Percentiles rank a stretch among this genome's conserved stretches.
Evolutionary conservation across 2,797 vertebrate species (phyloP).

Genomic region (Enteromius unitaeniatus): DNA sequence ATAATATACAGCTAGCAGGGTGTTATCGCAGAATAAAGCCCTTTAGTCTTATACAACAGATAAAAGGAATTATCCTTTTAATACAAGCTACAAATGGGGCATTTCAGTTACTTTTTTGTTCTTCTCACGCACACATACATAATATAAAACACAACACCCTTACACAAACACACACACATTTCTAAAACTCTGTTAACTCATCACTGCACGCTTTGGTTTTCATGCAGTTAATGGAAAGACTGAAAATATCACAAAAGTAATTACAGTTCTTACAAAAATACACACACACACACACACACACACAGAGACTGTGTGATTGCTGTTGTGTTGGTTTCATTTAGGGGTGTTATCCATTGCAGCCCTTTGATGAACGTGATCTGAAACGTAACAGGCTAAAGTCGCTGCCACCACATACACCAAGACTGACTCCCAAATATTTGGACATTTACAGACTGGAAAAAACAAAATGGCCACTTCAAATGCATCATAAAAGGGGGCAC

Average conservation of each 20-base stretch:
- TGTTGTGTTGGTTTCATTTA: constrained; percentile 16
- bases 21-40: no score
- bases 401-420: background rate
- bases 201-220: background rate
- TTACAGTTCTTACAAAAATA: constrained; percentile 17
- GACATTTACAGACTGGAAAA: background rate
- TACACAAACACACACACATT: background rate
- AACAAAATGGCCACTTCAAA: background rate
- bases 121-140: background rate
- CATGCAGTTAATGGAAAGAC: constrained; percentile 1
- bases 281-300: constrained; percentile 1
- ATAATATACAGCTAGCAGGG: no score
- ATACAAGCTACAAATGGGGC: background rate
- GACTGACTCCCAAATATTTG: background rate
- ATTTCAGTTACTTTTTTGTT: background rate
- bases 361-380: constrained; percentile 25
- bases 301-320: constrained; percentile 4
- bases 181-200: background rate
- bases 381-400: background rate
- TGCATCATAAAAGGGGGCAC: background rate
- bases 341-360: constrained; percentile 21
- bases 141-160: background rate
- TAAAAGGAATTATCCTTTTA: background rate
- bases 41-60: no score
- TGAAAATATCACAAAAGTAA: constrained; percentile 19